Base-by-base conservation (phyloP, 2,797 vertebrate species). In the Kryptolebias ocellatus region DNA sequence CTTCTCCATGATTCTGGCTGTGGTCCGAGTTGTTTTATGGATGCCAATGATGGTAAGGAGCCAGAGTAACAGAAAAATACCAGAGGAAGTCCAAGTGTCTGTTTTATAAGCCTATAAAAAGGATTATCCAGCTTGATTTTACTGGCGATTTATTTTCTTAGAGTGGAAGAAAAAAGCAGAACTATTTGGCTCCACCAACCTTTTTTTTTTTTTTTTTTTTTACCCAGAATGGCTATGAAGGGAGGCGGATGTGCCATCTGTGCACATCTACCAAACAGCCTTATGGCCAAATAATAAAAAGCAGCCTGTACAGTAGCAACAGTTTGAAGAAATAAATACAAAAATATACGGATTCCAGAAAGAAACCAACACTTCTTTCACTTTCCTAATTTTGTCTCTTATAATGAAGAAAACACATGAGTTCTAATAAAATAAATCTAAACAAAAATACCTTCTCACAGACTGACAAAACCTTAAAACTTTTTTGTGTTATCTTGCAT, bases 11-110 rank as follows among this genome's bases (percentile, higher is more conserved):
- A 94, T 99, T 72, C 91, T 99, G 63, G 96, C 96, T 0, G 81
- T 98, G 65, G 90, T 94, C 5, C 95, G 96, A 86, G 94, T 95
- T 49, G 47, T 95, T 70, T 90, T 99, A 15, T 99, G 98, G 98
- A 97, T 98, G 89, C 98, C 98, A 4, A 95, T 98, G 92, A 99
- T 99, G 98, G 97, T 99, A 94, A 98, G 92, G 28, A 68, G 12
- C 42, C 46, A 39, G 39, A 14, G 20, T 60, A 50, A n/a, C 11
- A 11, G 12, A 8, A 17, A 20, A 46, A 46, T 9, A 34, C 53
- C 46, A 73, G 4, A 47, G 2, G 6, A 39, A 39, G 11, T 39
- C 1, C 9, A 39, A 39, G 3, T 10, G 3, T 34, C 0, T 7
- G 9, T 24, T 34, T 34, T 34, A 34, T 34, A 34, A 9, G 34